Evolutionary conservation across 2,888 invertebrate species (phyloP).

Genomic region (Pecten maximus): DNA sequence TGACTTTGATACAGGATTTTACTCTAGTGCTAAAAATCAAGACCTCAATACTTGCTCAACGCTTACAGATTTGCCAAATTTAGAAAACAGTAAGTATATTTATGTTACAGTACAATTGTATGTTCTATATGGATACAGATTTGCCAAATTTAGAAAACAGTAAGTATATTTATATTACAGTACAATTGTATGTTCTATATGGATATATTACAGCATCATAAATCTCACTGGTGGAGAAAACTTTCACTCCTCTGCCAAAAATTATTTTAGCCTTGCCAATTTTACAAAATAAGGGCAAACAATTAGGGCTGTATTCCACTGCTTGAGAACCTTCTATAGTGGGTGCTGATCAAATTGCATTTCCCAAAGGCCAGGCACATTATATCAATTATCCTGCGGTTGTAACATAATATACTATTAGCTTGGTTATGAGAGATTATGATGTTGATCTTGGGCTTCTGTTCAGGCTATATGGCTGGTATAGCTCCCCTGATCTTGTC

Average conservation of each 20-base stretch:
- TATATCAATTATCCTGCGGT: conserved; percentile 13
- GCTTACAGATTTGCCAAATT: conserved; percentile 43
- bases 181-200: neutral
- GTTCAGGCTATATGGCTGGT: neutral
- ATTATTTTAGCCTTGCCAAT: neutral
- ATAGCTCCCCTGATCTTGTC: too few species aligned
- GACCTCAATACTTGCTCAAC: conserved; percentile 46
- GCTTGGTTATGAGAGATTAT: neutral
- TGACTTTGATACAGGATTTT: conserved; percentile 59
- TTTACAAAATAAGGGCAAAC: neutral
- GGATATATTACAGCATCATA: neutral
- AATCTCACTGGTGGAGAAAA: neutral
- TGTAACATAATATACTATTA: neutral
- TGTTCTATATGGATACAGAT: neutral
- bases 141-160: conserved; percentile 42
- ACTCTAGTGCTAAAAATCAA: conserved; percentile 51
- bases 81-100: conserved; percentile 26
- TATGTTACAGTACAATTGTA: neutral
- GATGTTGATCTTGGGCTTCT: neutral
- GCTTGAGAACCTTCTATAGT: neutral
- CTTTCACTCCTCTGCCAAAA: neutral
- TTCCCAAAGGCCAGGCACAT: conserved; percentile 23
- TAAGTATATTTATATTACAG: neutral
- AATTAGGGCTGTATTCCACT: neutral
- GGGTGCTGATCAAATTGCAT: conserved; percentile 10